Evolutionary conservation across 2,888 invertebrate species (phyloP), one percentile per base, ranked within the genome.

Genomic region (Pharmacophagus antenor): DNA sequence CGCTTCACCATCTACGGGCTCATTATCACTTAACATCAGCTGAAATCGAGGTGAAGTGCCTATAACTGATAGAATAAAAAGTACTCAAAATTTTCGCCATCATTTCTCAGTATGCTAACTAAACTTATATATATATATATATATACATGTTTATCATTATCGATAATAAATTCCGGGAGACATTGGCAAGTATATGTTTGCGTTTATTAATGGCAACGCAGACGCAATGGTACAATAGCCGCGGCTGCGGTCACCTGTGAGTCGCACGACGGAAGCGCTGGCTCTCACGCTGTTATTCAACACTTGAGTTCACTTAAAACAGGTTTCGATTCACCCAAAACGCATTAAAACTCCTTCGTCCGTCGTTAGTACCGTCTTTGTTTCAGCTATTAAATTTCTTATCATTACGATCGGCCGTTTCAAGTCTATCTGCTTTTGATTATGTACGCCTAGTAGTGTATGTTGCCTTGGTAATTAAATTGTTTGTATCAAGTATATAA

Each of bases 251-350:
- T 66, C 69, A 70, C 65, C 70, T 70, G 42, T 22, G 21, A 42
- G 23, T 21, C 25, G 42, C 25, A 20, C 17, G 41, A 56, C 61
- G 56, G 61, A 69, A 70, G 65, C 59, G 67, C 58, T 55, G 64
- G 64, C 67, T 70, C 71, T 67, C 72, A 70, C 72, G 70, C 50
- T 67, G 70, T 70, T 70, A 71, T 72, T 70, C 72, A 72, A 73
- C 69, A 68, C 72, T 67, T 71, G 65, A 70, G 64, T 65, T 64
- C 65, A 65, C 62, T 66, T 56, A 57, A 64, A 73, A 72, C 72
- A 66, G 73, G 73, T 73, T 73, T 70, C 65, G 64, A 68, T 71
- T 73, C 69, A 71, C 69, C 68, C 68, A 67, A 67, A 68, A 67
- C 65, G 67, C 69, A 68, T 70, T 68, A 69, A 69, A 71, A 68